Conservation (phyloP, 2,797 vertebrate genomes). For the Kryptopterus vitreolus region DNA sequence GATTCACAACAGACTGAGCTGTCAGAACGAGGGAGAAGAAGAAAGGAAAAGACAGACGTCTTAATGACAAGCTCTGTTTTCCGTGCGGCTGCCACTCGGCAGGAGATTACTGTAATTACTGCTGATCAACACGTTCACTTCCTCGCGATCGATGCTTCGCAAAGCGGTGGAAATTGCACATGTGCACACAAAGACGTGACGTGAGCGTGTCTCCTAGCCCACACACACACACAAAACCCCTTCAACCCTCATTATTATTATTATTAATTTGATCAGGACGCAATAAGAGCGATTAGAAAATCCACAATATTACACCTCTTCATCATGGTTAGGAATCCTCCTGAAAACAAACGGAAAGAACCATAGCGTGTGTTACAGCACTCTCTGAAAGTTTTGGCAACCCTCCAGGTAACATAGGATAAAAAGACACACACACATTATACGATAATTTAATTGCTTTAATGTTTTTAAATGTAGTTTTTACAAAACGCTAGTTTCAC, state of each 20-base stretch:
- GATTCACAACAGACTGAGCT: conserved; percentile 35
- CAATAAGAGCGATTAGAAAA: background rate
- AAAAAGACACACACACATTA: background rate
- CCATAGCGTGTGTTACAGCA: too few relatives aligned
- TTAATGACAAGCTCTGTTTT: conserved; percentile 76
- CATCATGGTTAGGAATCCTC: background rate
- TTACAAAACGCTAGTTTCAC: background rate
- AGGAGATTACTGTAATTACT: conserved; percentile 79
- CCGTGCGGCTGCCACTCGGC: conserved; percentile 62
- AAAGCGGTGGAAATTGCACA: conserved; percentile 42
- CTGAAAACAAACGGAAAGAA: background rate
- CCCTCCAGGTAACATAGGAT: background rate
- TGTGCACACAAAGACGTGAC: conserved; percentile 65
- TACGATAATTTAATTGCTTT: background rate
- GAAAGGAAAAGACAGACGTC: conserved; percentile 62
- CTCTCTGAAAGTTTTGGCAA: background rate
- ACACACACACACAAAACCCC: background rate
- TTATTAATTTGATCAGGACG: background rate
- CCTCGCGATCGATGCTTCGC: conserved; percentile 73
- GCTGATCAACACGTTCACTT: conserved; percentile 78
- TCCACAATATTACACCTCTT: conserved; percentile 6
- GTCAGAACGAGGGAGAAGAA: conserved; percentile 59
- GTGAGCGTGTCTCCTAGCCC: background rate
- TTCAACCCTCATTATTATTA: background rate
- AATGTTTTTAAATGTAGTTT: background rate